Evolutionary conservation across 1,140 invertebrate species (phyloP).

Genomic region (Drosophila setifemur): DNA sequence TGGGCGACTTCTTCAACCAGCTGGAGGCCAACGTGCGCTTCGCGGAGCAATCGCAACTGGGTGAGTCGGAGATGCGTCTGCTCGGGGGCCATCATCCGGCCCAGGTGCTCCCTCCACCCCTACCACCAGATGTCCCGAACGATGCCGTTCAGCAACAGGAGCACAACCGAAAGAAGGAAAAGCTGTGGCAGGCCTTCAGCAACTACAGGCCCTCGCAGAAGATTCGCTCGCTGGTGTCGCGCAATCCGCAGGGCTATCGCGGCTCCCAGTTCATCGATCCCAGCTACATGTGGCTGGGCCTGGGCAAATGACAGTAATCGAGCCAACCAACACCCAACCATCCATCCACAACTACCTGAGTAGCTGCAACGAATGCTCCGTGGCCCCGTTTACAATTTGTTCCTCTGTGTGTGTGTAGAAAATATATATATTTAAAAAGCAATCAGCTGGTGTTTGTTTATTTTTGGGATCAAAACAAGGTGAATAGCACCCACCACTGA

Average conservation of each 20-base stretch:
- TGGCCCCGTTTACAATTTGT: not conserved
- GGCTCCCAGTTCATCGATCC: constrained; percentile 76
- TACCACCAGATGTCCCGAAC: constrained; percentile 9
- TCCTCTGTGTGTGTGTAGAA: constrained; percentile 19
- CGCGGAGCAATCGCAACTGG: constrained; percentile 63
- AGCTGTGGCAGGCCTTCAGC: constrained; percentile 51
- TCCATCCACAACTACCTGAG: not conserved
- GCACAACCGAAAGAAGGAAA: constrained; percentile 33
- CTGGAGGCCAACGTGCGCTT: constrained; percentile 72
- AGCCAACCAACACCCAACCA: not conserved
- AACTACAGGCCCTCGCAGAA: constrained; percentile 77
- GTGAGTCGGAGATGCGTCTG: constrained; percentile 48
- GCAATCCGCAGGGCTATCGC: constrained; percentile 78
- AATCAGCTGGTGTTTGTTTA: not conserved
- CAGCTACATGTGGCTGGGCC: constrained; percentile 81
- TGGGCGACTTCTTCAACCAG: constrained; percentile 76
- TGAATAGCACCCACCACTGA: too few relatives aligned
- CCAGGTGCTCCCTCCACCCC: constrained; percentile 1
- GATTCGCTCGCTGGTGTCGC: constrained; percentile 71
- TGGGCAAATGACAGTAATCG: constrained; percentile 79
- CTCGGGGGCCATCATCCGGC: constrained; percentile 67
- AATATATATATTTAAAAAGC: constrained; percentile 29
- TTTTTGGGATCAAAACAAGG: too few relatives aligned
- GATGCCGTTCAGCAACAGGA: constrained; percentile 25
- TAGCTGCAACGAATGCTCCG: constrained; percentile 35